Evolutionary conservation across 2,888 invertebrate genomes (phyloP), one percentile per base, ranked within the genome.

Genomic region (Graphium colonna): DNA sequence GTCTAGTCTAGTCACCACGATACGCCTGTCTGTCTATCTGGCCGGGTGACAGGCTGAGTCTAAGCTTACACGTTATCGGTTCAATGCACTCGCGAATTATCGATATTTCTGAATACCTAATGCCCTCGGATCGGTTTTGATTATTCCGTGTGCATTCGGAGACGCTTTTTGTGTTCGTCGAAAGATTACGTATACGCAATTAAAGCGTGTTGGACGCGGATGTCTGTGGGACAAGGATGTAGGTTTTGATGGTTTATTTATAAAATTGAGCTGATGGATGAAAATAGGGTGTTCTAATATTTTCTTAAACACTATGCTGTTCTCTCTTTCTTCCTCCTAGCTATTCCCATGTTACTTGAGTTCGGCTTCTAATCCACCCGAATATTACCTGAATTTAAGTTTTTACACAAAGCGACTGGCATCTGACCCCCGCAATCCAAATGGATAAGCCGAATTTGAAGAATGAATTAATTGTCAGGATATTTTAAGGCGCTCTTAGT

Each of bases 61-160:
- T 44, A 16, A 38, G 43, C 80, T 79, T 75, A 82, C 77, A 76
- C 87, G 86, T 81, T 81, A 82, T 79, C 83, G 78, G 88, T 88
- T 87, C 87, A 86, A 80, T 82, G 87, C 84, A 84, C 88, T 82
- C 84, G 79, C 78, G 81, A 76, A 77, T 79, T 69, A 72, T 76
- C 75, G 39, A 79, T 79, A 81, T 82, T 77, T 72, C 77, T 77
- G 75, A 75, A 79, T 78, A 74, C 72, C 73, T 77, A 78, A 76
- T 73, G 65, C 69, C 31, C 75, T 67, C 78, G 76, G 75, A 74
- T 72, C n/a, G 75, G 75, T 77, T 83, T 81, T 79, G 73, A 70
- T 63, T 63, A 64, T 73, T 69, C 75, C 72, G 73, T 73, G 72
- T 75, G 77, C 73, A 74, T 66, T 64, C 65, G 64, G 65, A 74